Evolutionary conservation across 2,797 vertebrate genomes (phyloP), one percentile per base, ranked within the genome.

Genomic region (Mionectes olivaceus): DNA sequence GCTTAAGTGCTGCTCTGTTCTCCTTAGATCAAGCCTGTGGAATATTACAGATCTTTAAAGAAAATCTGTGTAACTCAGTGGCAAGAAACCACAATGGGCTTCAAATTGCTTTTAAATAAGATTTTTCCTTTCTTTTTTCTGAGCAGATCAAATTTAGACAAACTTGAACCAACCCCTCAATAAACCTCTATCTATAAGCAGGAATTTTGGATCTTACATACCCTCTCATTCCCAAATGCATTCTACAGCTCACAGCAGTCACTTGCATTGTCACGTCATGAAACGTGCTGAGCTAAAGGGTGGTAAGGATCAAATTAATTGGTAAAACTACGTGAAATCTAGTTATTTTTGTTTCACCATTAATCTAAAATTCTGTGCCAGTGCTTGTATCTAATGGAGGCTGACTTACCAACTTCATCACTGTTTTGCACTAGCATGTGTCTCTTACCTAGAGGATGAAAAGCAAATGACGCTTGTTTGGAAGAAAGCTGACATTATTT

Each of bases 251-350:
- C 67, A 43, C 30, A 57, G 30, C 1, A 13, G n/a, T 64, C 80
- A 25, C 33, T 53, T 0, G 0, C 3, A 0, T 69, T 85, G 77
- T 70, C 60, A 22, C 10, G 5, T 23, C 1, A 0, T 25, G n/a
- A 46, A 89, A 64, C 24, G 7, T 0, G 0, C 25, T 0, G 18
- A 56, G 41, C 41, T 39, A 6, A 76, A 71, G 56, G 15, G 10
- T 18, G 32, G 4, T 35, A 60, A 53, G 60, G 21, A 43, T 60
- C 27, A 49, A 55, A 60, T 67, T n/a, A 56, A 44, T 77, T 53
- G 30, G 22, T 16, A 77, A 70, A 92, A 37, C 49, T 12, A 2
- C 22, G 22, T 49, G 56, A 44, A 74, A 68, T 60, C 5, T 32
- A 49, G 24, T 1, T 60, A 32, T 79, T 87, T 70, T 74, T 49